A percentile compares a stretch with the other conserved stretches of the same genome.
Evolutionary conservation across 2,888 invertebrate genomes (phyloP).

Genomic region (Oscheius sp.): DNA sequence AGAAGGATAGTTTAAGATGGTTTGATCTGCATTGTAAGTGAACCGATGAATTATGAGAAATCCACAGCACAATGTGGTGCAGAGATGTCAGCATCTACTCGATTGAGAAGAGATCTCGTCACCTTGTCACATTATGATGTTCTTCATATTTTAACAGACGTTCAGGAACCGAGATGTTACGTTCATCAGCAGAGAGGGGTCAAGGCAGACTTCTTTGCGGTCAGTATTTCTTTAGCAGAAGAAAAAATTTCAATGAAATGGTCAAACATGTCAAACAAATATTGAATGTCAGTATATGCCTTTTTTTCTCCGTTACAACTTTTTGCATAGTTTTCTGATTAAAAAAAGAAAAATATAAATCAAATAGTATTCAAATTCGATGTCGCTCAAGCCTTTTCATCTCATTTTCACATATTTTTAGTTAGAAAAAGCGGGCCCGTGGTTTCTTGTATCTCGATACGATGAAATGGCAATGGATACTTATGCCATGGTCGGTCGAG

Average conservation of each 20-base stretch:
- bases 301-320: too few species aligned
- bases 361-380: neutral
- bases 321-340: too few species aligned
- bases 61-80: constrained; percentile 52
- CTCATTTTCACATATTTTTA: too few species aligned
- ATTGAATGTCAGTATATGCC: neutral
- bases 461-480: constrained; percentile 58
- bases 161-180: constrained; percentile 54
- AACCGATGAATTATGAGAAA: neutral
- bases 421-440: constrained; percentile 56
- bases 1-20: constrained; percentile 50
- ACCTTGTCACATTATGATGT: constrained; percentile 56
- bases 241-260: neutral
- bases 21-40: constrained; percentile 56
- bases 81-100: constrained; percentile 48
- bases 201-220: constrained; percentile 47
- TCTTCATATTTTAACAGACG: constrained; percentile 57
- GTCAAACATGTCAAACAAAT: too few species aligned
- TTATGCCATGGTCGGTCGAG: constrained; percentile 52
- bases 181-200: constrained; percentile 47
- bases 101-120: constrained; percentile 51
- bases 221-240: constrained; percentile 17
- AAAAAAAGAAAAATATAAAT: too few species aligned
- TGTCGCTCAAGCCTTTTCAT: constrained; percentile 23
- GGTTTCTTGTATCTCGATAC: constrained; percentile 55